A percentile compares a stretch with the other conserved stretches of the same genome.
Conservation (phyloP, 2,113 vertebrate species). For the Haplochromis burtoni region DNA sequence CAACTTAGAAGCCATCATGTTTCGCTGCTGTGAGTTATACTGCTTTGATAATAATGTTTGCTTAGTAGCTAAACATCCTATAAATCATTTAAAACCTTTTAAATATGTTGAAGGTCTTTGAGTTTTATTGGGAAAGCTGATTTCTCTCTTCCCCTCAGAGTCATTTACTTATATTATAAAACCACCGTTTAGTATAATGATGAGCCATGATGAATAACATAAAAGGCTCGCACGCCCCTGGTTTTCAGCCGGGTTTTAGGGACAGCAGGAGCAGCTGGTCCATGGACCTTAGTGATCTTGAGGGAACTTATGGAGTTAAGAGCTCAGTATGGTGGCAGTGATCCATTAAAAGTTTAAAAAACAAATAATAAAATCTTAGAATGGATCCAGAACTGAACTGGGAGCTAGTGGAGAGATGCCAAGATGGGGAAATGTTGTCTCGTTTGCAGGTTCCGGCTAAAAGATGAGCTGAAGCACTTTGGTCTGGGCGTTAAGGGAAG, state of each 20-base stretch:
- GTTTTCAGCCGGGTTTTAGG: background rate
- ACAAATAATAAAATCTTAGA: background rate
- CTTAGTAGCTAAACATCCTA: background rate
- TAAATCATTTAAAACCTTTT: background rate
- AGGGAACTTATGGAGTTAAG: background rate
- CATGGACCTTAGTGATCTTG: background rate
- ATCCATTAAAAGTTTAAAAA: background rate
- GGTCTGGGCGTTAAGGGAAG: background rate
- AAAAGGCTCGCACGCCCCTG: background rate
- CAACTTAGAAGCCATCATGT: background rate
- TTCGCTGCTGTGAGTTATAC: background rate
- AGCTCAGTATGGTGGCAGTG: background rate
- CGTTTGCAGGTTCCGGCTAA: background rate
- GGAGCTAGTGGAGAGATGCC: background rate
- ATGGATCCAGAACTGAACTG: background rate
- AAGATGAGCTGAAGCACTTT: background rate
- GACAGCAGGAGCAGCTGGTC: background rate
- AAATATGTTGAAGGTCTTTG: background rate
- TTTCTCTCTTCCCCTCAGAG: background rate
- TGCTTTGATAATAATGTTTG: background rate
- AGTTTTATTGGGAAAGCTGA: background rate
- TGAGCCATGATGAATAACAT: background rate
- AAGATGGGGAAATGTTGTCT: background rate
- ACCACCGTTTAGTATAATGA: background rate
- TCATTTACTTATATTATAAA: background rate